phyloP scores from a whole-genome alignment of 2,888 invertebrate genomes.

The Eudasyphora cyanicolor region DNA sequence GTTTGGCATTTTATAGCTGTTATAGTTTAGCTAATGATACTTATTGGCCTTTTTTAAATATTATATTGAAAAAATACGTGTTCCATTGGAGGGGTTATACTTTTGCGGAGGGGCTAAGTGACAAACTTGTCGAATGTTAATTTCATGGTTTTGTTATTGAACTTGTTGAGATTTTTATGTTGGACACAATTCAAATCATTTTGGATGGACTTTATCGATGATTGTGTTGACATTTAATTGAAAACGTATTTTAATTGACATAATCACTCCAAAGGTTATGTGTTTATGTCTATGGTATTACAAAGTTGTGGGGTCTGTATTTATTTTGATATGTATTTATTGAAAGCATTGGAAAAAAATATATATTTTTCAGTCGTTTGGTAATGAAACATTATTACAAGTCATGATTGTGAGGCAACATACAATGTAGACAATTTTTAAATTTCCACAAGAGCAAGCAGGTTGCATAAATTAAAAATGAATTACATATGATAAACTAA shows the following conservation, averaged over 20 bases:
- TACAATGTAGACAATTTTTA: no score
- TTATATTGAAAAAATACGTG: not conserved
- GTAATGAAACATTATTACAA: not conserved
- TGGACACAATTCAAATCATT: conserved; percentile 48
- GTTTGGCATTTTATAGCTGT: conserved; percentile 4
- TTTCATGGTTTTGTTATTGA: conserved; percentile 58
- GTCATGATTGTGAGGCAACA: not conserved
- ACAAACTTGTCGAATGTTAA: conserved; percentile 13
- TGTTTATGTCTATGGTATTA: not conserved
- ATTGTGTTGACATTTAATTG: conserved; percentile 47
- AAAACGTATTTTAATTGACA: conserved; percentile 46
- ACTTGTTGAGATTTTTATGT: conserved; percentile 50
- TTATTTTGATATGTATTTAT: not conserved
- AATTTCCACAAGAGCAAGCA: no score
- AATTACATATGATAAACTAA: no score
- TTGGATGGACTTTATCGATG: conserved; percentile 48
- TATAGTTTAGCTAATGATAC: not conserved
- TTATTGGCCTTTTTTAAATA: not conserved
- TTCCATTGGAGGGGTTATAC: not conserved
- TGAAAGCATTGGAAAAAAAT: conserved; percentile 5
- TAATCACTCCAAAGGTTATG: conserved; percentile 45
- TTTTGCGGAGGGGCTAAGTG: not conserved
- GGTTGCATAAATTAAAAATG: no score
- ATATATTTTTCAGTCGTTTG: not conserved
- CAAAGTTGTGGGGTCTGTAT: no score